Evolutionary conservation across 2,888 invertebrate species (phyloP).

Genomic region (Parascotia fuliginaria): DNA sequence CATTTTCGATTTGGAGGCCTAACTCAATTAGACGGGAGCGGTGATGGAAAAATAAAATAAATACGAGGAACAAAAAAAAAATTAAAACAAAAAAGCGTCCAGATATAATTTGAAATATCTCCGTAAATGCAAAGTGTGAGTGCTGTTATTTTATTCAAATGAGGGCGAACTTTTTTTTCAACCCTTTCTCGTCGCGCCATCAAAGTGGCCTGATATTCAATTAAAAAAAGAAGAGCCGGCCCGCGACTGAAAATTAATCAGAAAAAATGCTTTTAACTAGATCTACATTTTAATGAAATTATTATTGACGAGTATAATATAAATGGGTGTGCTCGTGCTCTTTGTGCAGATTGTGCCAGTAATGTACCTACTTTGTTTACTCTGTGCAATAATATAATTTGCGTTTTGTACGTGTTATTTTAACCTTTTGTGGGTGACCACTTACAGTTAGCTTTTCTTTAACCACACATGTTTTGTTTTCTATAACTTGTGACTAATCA

Average conservation of each 20-base stretch:
- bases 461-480: too few relatives aligned
- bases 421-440: too few relatives aligned
- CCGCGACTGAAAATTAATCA: slow-evolving; percentile 86
- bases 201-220: slow-evolving; percentile 86
- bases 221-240: slow-evolving; percentile 83
- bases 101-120: slow-evolving; percentile 86
- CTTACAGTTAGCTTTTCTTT: too few relatives aligned
- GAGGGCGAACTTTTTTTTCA: slow-evolving; percentile 83
- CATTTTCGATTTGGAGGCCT: slow-evolving; percentile 85
- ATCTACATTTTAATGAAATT: slow-evolving; percentile 87
- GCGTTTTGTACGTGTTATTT: not conserved
- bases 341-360: slow-evolving; percentile 72
- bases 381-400: not conserved
- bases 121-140: slow-evolving; percentile 86
- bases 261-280: slow-evolving; percentile 86
- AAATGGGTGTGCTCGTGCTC: slow-evolving; percentile 66
- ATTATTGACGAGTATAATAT: slow-evolving; percentile 85
- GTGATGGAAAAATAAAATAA: slow-evolving; percentile 86
- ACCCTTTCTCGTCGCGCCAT: slow-evolving; percentile 83
- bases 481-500: too few relatives aligned
- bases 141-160: slow-evolving; percentile 87
- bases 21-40: slow-evolving; percentile 84
- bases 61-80: slow-evolving; percentile 82
- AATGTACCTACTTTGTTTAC: slow-evolving; percentile 33
- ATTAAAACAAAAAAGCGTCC: slow-evolving; percentile 82